Percentiles rank a stretch among this genome's conserved stretches.
phyloP scores from a whole-genome alignment of 2,888 invertebrate species.

The Baccha elongata region DNA sequence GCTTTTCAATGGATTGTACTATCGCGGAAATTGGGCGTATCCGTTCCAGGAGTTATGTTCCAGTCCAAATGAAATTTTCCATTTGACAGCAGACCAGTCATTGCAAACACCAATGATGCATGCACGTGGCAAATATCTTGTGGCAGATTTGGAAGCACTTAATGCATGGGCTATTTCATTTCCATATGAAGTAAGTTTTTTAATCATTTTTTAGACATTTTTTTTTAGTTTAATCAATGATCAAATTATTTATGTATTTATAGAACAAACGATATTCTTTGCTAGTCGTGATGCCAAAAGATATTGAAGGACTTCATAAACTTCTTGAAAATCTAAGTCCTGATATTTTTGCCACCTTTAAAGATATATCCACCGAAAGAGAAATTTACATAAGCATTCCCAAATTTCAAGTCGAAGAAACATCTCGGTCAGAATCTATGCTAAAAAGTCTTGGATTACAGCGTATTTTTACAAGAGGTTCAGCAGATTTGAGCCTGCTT shows the following conservation, averaged over 20 bases:
- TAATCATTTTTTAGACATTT: no score
- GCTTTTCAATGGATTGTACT: constrained; percentile 90
- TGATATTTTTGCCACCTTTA: constrained; percentile 77
- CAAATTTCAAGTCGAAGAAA: constrained; percentile 86
- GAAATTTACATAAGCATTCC: constrained; percentile 84
- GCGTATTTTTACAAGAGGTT: constrained; percentile 84
- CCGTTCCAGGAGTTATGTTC: constrained; percentile 84
- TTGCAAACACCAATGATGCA: constrained; percentile 88
- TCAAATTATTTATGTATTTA: constrained; percentile 67
- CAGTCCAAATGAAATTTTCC: constrained; percentile 85
- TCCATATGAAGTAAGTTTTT: constrained; percentile 88
- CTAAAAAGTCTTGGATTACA: constrained; percentile 85
- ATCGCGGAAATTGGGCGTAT: constrained; percentile 90
- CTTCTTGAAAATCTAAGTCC: constrained; percentile 84
- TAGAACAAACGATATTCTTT: constrained; percentile 86
- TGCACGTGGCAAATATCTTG: constrained; percentile 85
- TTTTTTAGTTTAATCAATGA: not conserved
- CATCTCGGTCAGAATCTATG: constrained; percentile 85
- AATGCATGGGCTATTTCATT: constrained; percentile 88
- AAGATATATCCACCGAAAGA: constrained; percentile 71
- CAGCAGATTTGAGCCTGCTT: constrained; percentile 85
- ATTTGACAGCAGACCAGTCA: constrained; percentile 85
- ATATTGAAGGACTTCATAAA: constrained; percentile 84
- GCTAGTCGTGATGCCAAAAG: constrained; percentile 84
- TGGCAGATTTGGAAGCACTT: constrained; percentile 85